Conservation (phyloP, 2,113 vertebrate genomes). For the Rhinolophus ferrumequinum region DNA sequence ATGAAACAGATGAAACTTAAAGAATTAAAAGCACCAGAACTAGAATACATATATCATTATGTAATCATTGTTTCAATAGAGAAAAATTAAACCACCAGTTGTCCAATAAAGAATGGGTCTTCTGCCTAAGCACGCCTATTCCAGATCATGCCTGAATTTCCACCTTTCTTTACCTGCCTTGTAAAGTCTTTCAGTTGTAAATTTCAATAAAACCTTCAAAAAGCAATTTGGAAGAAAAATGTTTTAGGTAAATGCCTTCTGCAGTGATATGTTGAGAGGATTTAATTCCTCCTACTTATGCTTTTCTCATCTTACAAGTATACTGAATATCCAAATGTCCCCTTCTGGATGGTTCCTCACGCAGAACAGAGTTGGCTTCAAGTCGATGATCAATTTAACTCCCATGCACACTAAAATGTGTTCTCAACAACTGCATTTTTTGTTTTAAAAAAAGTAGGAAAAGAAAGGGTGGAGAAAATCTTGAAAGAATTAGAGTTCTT, state of each 20-base stretch:
- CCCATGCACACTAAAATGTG: background rate
- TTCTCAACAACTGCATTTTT: background rate
- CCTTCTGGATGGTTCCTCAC: conserved; percentile 54
- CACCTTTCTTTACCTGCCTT: conserved; percentile 1
- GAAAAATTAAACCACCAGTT: background rate
- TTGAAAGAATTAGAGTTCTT: background rate
- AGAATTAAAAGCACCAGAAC: background rate
- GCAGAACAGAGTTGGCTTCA: conserved; percentile 52
- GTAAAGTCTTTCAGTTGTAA: conserved; percentile 6
- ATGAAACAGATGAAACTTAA: conserved; percentile 9
- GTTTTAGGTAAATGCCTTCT: conserved; percentile 40
- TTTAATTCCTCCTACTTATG: conserved; percentile 50
- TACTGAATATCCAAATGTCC: conserved; percentile 13
- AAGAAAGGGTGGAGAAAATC: background rate
- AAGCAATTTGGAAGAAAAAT: conserved; percentile 63
- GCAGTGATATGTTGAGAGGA: conserved; percentile 26
- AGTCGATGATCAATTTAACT: conserved; percentile 63
- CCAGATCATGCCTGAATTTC: conserved; percentile 15
- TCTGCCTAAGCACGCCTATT: background rate
- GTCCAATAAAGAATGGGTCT: background rate
- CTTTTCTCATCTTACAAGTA: conserved; percentile 43
- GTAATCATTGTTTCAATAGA: background rate
- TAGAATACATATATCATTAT: background rate
- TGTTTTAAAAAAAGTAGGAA: background rate
- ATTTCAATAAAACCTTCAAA: conserved; percentile 59